Evolutionary conservation across 2,888 invertebrate species (phyloP).

Genomic region (Drosophila mettleri): DNA sequence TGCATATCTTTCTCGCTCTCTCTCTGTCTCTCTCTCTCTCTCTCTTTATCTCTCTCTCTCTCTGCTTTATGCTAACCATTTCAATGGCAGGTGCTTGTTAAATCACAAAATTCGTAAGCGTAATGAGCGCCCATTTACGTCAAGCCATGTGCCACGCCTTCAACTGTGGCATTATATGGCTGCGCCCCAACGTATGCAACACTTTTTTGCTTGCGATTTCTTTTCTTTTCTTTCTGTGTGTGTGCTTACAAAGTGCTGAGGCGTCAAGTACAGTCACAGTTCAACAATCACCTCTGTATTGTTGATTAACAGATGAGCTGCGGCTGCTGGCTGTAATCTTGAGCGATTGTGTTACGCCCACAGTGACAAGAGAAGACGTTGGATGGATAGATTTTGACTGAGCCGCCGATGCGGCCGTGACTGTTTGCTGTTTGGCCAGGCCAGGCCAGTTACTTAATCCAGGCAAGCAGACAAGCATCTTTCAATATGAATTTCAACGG

Average conservation of each 20-base stretch:
- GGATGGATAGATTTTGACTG: too few species aligned
- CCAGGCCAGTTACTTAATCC: conserved; percentile 61
- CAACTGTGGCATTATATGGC: neutral
- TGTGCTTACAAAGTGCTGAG: conserved; percentile 7
- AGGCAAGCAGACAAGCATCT: conserved; percentile 67
- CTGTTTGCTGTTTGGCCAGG: conserved; percentile 2
- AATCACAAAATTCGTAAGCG: conserved; percentile 33
- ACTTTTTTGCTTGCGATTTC: neutral
- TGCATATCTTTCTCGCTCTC: conserved; percentile 30
- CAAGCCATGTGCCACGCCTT: neutral
- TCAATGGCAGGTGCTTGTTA: conserved; percentile 40
- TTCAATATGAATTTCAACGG: conserved; percentile 81
- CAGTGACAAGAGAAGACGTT: too few species aligned
- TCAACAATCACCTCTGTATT: conserved; percentile 3
- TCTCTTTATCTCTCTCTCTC: neutral
- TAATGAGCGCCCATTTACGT: conserved; percentile 52
- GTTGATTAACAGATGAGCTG: conserved; percentile 7
- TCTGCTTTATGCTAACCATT: conserved; percentile 5
- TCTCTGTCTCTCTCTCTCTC: neutral
- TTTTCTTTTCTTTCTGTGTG: too few species aligned
- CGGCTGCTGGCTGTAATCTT: neutral
- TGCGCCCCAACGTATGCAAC: neutral
- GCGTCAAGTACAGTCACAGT: conserved; percentile 6
- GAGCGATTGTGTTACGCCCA: neutral
- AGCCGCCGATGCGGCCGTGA: too few species aligned